Percentiles rank a stretch among this genome's conserved stretches.
Evolutionary conservation across 2,797 vertebrate species (phyloP).

Genomic region (Characodon lateralis): DNA sequence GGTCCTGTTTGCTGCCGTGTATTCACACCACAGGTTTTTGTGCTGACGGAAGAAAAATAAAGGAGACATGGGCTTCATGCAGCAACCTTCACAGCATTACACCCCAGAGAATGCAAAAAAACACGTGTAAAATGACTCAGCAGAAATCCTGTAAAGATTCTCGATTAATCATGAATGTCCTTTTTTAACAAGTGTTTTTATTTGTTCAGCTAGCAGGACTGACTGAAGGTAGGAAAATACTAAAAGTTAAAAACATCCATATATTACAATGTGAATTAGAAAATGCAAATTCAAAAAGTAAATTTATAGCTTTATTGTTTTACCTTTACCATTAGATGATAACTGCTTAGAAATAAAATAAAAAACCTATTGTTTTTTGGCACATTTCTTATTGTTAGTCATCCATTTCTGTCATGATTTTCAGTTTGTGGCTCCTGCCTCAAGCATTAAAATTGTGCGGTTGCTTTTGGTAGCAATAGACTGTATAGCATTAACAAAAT

Average conservation of each 20-base stretch:
- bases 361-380: background rate
- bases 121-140: background rate
- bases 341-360: background rate
- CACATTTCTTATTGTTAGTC: background rate
- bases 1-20: constrained; percentile 24
- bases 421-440: background rate
- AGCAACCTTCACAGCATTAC: constrained; percentile 9
- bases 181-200: background rate
- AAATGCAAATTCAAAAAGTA: background rate
- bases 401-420: background rate
- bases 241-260: background rate
- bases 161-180: background rate
- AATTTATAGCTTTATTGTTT: background rate
- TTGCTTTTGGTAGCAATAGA: background rate
- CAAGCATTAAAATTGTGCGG: background rate
- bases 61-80: constrained; percentile 24
- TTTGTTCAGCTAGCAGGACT: background rate
- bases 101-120: background rate
- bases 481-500: no score
- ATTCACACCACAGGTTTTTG: constrained; percentile 40
- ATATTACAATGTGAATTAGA: background rate
- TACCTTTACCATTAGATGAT: background rate
- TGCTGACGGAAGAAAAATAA: constrained; percentile 46
- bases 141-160: background rate
- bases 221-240: background rate